Evolutionary conservation across 2,888 invertebrate species (phyloP), one percentile per base, ranked within the genome.

Genomic region (Drosophila flavopinicola): DNA sequence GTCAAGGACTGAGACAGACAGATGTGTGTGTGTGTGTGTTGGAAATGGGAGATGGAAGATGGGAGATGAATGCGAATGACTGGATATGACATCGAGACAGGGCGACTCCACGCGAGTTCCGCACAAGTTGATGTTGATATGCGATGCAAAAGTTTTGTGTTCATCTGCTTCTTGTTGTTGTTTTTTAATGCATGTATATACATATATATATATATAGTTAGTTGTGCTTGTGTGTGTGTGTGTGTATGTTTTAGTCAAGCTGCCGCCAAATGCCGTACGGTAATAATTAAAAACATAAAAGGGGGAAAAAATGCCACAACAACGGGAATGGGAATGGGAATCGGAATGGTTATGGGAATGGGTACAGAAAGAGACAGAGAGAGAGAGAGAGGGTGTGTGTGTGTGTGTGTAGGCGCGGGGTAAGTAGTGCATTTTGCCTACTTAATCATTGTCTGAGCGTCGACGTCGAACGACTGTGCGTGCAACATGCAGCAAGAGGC

Each of bases 281-380:
- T 82, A 80, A 82, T 82, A 80, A 80, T 80, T 80, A 80, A 80
- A 80, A 80, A 82, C 84, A 82, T 80, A 85, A 80, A 80, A 80
- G 60, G 73, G 73, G 73, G 67, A 72, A 48, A 37, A 56, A 63
- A 77, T 56, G 70, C 82, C 66, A 66, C 69, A 75, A 66, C 56
- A 78, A 75, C 69, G 70, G 75, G 68, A 64, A 67, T 64, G 67
- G 49, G 58, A 53, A 51, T 56, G 39, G 24, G 64, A 29, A 53
- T 56, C 30, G 68, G 38, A 48, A 68, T 67, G 68, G 54, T 25
- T 38, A 57, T 61, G 61, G 66, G 66, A 66, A 60, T 56, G 66
- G 38, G 61, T 42, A 61, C 58, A 27, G 30, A 7, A n/a, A 11
- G 29, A 24, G 37, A 30, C 27, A 11, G 29, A 23, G 25, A 15